Base-by-base conservation (phyloP, 2,113 vertebrate species). In the Tragulus kanchil region DNA sequence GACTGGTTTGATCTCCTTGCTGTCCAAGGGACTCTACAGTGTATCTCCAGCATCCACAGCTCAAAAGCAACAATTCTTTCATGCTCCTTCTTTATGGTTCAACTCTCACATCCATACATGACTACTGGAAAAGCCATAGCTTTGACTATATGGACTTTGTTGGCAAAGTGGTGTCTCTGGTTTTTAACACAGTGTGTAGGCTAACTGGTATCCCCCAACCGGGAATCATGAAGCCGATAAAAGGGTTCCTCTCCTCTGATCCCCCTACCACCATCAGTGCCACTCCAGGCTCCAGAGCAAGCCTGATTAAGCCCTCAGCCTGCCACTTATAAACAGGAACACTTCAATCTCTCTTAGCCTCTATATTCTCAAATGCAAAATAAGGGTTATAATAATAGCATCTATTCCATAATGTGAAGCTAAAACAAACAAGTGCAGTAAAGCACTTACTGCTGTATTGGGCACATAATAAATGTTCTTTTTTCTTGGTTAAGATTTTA, bases 401-500 rank as follows among this genome's bases (percentile, higher is more conserved):
- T 69, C 77, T 62, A 5, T 25, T 62, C 48, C 25, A 5, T 36
- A n/a, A 16, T 10, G 3, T 75, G 36, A 89, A 5, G 9, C 65
- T 77, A 69, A 81, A 56, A 15, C 0, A 8, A 61, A 59, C 8
- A 0, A 82, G 26, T 28, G 28, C 3, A 0, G 4, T 71, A 62
- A 94, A 93, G 19, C n/a, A 28, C 52, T 90, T 90, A 65, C 42
- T 14, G 15, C 15, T 56, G 26, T 64, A 90, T 77, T 65, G 54
- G 25, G 28, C 61, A 69, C 1, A 3, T 21, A 89, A 81, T 45
- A 89, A 62, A 11, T 61, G 16, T 31, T 77, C 17, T 88, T 75
- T n/a, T 73, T 78, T 87, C 69, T 93, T 85, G 42, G 19, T 9
- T 79, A 69, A 45, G 19, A 88, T 89, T 86, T 94, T 75, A 67